phyloP scores from a whole-genome alignment of 2,797 vertebrate species.

The Microhierax caerulescens region DNA sequence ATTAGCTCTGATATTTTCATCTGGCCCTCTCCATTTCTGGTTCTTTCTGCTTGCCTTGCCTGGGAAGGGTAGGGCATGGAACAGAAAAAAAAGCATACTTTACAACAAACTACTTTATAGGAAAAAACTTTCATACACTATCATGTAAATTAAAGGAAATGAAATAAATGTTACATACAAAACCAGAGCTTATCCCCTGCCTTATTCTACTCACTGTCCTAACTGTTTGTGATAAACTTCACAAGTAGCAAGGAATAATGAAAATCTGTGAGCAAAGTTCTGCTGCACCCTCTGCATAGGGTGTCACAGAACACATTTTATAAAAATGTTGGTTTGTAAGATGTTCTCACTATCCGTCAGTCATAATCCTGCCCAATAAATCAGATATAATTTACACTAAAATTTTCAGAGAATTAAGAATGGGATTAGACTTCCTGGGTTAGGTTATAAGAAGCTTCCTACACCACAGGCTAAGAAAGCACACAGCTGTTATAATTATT shows the following conservation, averaged over 20 bases:
- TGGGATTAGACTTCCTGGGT: neutral
- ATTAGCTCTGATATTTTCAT: slow-evolving; percentile 97
- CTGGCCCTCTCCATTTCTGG: slow-evolving; percentile 97
- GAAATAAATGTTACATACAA: neutral
- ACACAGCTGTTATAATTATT: neutral
- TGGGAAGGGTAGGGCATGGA: slow-evolving; percentile 14
- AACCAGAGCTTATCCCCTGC: neutral
- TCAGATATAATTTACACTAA: neutral
- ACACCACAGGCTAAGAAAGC: neutral
- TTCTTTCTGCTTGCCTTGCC: slow-evolving; percentile 95
- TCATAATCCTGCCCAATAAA: neutral
- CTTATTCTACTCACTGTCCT: neutral
- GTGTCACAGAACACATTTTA: neutral
- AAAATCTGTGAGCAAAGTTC: neutral
- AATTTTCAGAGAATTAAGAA: neutral
- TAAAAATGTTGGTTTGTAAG: neutral
- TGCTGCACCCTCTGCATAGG: neutral
- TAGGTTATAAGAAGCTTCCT: neutral
- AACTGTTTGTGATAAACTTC: neutral
- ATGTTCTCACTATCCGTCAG: neutral
- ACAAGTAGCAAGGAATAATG: neutral
- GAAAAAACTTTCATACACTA: neutral
- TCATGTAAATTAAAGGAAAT: neutral
- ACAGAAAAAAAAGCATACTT: neutral
- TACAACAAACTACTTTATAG: neutral